Base-by-base conservation (phyloP, 2,888 invertebrate genomes). In the Gymnoscelis rufifasciata region DNA sequence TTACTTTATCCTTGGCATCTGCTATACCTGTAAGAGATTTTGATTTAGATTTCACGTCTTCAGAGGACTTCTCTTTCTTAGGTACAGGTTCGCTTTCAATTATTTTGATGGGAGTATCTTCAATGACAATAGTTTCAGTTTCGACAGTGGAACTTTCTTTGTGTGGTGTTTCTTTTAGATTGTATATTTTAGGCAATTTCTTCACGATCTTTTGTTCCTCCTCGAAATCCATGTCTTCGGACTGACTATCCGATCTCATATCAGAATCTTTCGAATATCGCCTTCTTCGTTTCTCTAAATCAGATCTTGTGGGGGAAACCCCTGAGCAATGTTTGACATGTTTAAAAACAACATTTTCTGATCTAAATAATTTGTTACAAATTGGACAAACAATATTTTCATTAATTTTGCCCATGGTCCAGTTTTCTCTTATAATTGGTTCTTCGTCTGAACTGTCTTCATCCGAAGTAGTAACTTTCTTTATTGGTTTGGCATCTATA, bases 351-450 rank as follows among this genome's bases (percentile, higher is more conserved):
- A 89, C 88, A 51, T 88, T 88, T 64, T 88, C 87, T 14, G 88
- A 84, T 51, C 89, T 72, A 59, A 89, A 89, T 12, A 88, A 61
- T 66, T 89, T 89, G 51, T 75, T 76, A 51, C 89, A 89, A 51
- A 89, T 88, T 7, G 89, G 89, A 51, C 89, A 89, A 12, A 88
- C 76, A 31, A 89, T 88, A 51, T 88, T 86, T 60, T 88, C 88
- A 60, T 88, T 86, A 33, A 88, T 88, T 72, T 87, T 88, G n/a
- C 88, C 88, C 86, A 87, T 86, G 1, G 87, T 87, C 88, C 87
- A 88, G 61, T 87, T 87, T 68, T 83, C 86, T 64, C 71, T 74
- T 4, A 84, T 64, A 6, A 79, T 68, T 62, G 68, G 78, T 37
- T 56, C 57, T 23, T 73, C 75, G 36, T 77, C 81, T 23, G 69